phyloP scores from a whole-genome alignment of 1,140 invertebrate genomes.

The Magallana ariakensis region DNA sequence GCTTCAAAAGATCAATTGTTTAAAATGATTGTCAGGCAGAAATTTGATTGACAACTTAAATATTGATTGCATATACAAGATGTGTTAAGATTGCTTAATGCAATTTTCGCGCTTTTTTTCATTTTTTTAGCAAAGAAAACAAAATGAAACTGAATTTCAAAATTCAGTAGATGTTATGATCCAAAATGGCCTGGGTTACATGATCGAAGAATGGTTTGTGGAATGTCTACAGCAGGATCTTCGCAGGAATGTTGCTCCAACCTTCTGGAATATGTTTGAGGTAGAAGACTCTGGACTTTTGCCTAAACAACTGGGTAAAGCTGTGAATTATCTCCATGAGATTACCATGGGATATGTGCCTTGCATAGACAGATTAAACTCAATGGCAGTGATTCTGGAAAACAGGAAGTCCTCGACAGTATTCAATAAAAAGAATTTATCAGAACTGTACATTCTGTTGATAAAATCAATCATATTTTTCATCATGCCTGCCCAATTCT shows the following conservation, averaged over 20 bases:
- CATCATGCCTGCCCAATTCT: conserved; percentile 61
- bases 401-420: conserved; percentile 45
- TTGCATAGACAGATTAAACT: conserved; percentile 65
- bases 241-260: conserved; percentile 63
- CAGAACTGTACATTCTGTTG: conserved; percentile 57
- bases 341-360: conserved; percentile 59
- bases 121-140: background rate
- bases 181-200: conserved; percentile 61
- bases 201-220: conserved; percentile 74
- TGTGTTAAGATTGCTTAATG: too few relatives aligned
- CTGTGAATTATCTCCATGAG: conserved; percentile 66
- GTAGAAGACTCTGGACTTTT: conserved; percentile 10
- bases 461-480: conserved; percentile 72
- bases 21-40: too few relatives aligned
- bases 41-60: too few relatives aligned
- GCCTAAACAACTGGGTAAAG: conserved; percentile 52
- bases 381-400: conserved; percentile 32
- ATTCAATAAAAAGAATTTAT: conserved; percentile 46
- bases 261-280: conserved; percentile 68
- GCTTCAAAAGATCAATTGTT: too few relatives aligned
- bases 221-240: conserved; percentile 71
- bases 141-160: conserved; percentile 57
- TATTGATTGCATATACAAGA: too few relatives aligned
- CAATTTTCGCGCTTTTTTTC: too few relatives aligned
- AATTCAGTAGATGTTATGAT: conserved; percentile 61